A percentile compares a stretch with the other conserved stretches of the same genome.
phyloP scores from a whole-genome alignment of 1,140 invertebrate genomes.

The Drosophila sulfurigaster region DNA sequence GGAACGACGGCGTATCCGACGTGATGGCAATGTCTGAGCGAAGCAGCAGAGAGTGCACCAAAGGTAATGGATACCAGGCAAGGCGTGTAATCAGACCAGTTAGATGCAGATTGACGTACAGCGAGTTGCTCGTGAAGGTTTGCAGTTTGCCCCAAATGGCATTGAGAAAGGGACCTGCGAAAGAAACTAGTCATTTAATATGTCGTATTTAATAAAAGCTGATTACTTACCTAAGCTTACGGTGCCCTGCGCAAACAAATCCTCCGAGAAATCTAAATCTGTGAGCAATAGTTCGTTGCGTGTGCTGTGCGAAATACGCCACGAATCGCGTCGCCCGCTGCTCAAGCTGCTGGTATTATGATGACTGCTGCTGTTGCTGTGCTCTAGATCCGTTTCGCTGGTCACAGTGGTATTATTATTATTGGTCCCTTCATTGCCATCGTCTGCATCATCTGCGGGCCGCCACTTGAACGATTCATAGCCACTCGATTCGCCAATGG shows the following conservation, averaged over 20 bases:
- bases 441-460: constrained; percentile 86
- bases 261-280: constrained; percentile 85
- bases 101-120: constrained; percentile 95
- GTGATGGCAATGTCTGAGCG: constrained; percentile 95
- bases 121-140: constrained; percentile 92
- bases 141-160: constrained; percentile 93
- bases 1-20: constrained; percentile 95
- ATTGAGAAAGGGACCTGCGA: constrained; percentile 92
- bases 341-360: constrained; percentile 46
- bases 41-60: constrained; percentile 94
- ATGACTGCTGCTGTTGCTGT: constrained; percentile 46
- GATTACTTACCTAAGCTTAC: constrained; percentile 77
- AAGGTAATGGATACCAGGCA: constrained; percentile 94
- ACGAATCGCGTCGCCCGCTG: constrained; percentile 65
- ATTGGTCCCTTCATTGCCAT: constrained; percentile 36
- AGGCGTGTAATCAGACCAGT: constrained; percentile 95
- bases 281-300: constrained; percentile 73
- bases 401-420: constrained; percentile 14
- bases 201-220: not conserved
- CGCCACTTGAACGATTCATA: constrained; percentile 93
- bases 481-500: constrained; percentile 92
- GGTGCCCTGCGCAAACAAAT: constrained; percentile 85
- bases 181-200: not conserved
- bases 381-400: constrained; percentile 57
- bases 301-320: constrained; percentile 84